Evolutionary conservation across 2,113 vertebrate species (phyloP).

Genomic region (Haemorhous mexicanus): DNA sequence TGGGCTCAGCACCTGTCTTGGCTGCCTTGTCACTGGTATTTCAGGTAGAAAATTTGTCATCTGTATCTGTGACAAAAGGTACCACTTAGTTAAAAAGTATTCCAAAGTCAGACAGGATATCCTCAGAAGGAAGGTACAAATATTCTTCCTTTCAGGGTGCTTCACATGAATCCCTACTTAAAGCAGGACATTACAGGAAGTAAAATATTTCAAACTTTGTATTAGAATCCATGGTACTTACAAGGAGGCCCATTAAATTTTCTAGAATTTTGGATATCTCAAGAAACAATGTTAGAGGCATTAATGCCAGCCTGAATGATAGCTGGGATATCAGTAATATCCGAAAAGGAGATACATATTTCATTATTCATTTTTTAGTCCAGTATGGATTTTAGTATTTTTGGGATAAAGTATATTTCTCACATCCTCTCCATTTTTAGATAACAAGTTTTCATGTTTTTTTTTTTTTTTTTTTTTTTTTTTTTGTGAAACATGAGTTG

Average conservation of each 20-base stretch:
- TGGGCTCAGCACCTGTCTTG: neutral
- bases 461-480: neutral
- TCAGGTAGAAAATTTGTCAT: neutral
- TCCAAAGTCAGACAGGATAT: neutral
- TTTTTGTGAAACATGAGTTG: neutral
- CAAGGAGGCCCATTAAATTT: neutral
- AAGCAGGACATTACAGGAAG: neutral
- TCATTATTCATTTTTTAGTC: neutral
- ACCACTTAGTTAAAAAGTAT: neutral
- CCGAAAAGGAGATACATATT: neutral
- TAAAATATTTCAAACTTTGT: neutral
- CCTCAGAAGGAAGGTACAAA: neutral
- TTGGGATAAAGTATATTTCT: neutral
- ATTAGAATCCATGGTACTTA: neutral
- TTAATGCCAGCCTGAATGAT: neutral
- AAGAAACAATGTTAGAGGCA: neutral
- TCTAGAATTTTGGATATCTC: neutral
- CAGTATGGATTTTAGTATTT: neutral
- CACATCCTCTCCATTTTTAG: neutral
- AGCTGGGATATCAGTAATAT: neutral
- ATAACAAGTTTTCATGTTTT: neutral
- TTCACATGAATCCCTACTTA: neutral
- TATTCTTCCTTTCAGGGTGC: neutral
- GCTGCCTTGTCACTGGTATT: neutral
- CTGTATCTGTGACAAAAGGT: neutral